Evolutionary conservation across 2,797 vertebrate genomes (phyloP), one percentile per base, ranked within the genome.

Genomic region (Eidolon dupreanum): DNA sequence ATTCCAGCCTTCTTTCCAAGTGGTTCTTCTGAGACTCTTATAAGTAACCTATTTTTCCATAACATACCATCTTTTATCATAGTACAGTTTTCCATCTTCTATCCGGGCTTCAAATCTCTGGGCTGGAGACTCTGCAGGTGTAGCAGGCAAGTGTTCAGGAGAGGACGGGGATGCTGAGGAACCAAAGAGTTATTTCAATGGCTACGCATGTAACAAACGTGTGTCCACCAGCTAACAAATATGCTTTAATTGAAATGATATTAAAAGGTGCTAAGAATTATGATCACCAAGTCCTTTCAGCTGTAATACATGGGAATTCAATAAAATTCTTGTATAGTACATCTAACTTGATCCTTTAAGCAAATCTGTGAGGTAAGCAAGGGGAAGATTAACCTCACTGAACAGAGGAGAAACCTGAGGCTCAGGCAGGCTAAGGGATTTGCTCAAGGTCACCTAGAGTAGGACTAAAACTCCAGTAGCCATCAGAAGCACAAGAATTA

Each of bases 31-130:
- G 59, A 88, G 81, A 88, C 24, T 51, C 31, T 59, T 15, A 22
- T 0, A 1, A 89, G 28, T 7, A 26, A n/a, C 5, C 66, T 22
- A 31, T 61, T 85, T 38, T n/a, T 33, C 41, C 28, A 15, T 51
- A 63, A 90, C 98, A 92, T 97, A 99, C 99, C 99, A 99, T 99
- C 99, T 99, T 98, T 99, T 99, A 98, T 99, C 99, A 41, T 99
- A 99, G 98, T 99, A 99, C 46, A 99, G 99, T 95, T 99, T 99
- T n/a, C 99, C 99, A 19, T 99, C 99, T 98, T 99, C 99, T 97
- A 99, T 99, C 91, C 99, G 99, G 61, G 99, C 99, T 95, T 99
- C 99, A 46, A 99, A 99, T 0, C 99, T 99, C 98, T 99, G 99
- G 0, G 99, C 98, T 0, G 99, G 99, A 95, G 97, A 99, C 98